These are phyloP conservation scores for Caprella mutica DNA, from an alignment of 2,888 invertebrate genomes.

Conservation along the genomic window DNA sequence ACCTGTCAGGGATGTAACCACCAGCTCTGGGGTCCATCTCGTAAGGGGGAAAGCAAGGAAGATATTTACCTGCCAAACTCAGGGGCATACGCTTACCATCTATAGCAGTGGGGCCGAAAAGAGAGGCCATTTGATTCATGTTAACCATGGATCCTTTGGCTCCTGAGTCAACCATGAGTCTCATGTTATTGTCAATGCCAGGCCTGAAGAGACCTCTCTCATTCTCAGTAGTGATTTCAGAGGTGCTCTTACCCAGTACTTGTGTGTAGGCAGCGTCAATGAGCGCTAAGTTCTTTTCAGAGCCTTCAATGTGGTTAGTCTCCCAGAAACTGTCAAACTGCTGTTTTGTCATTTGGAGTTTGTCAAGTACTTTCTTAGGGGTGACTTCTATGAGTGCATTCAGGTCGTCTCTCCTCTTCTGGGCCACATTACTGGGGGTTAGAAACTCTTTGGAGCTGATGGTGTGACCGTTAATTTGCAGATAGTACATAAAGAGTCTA, in stretches of 20 bases:
- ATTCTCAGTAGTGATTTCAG: constrained; percentile 21
- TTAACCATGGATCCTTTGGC: constrained; percentile 96
- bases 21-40: constrained; percentile 84
- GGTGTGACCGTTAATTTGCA: constrained; percentile 86
- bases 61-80: constrained; percentile 76
- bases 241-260: constrained; percentile 26
- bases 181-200: constrained; percentile 93
- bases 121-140: constrained; percentile 95
- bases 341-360: constrained; percentile 11
- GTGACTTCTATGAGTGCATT: constrained; percentile 48
- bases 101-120: constrained; percentile 94
- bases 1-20: constrained; percentile 91
- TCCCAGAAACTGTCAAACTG: constrained; percentile 22
- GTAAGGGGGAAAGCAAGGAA: constrained; percentile 83
- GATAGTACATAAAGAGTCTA: constrained; percentile 76
- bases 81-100: constrained; percentile 93
- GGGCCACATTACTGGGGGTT: constrained; percentile 60
- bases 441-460: constrained; percentile 91
- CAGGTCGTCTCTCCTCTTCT: constrained; percentile 57
- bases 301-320: constrained; percentile 14
- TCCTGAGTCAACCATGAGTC: constrained; percentile 95
- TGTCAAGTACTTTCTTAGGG: constrained; percentile 14
- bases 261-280: constrained; percentile 32
- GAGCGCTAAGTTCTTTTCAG: constrained; percentile 25
- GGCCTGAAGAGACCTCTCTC: constrained; percentile 61